These are phyloP conservation scores for Drosophila picticornis DNA, from an alignment of 2,888 invertebrate genomes.

Conservation along the genomic window DNA sequence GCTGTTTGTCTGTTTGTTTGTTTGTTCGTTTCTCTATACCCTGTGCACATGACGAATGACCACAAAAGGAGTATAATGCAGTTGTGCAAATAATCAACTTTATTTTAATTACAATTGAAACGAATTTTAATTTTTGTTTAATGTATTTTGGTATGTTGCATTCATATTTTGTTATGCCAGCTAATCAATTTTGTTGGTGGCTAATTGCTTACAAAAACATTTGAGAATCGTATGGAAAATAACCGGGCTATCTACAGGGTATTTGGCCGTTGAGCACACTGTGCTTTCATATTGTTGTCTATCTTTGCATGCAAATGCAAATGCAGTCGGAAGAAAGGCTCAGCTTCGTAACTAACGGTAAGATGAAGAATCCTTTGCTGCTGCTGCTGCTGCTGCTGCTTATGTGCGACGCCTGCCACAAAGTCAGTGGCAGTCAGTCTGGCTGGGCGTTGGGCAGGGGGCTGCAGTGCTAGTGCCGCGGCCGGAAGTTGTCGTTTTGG, in stretches of 20 bases:
- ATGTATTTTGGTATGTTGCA: neutral
- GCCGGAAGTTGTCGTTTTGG: slow-evolving; percentile 77
- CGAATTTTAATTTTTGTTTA: too few species aligned
- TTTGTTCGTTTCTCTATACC: slow-evolving; percentile 7
- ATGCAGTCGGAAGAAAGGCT: slow-evolving; percentile 30
- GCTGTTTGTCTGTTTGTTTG: slow-evolving; percentile 19
- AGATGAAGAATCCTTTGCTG: slow-evolving; percentile 64
- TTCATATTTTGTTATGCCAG: neutral
- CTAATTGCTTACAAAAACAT: neutral
- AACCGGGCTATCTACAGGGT: neutral
- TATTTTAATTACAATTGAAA: neutral
- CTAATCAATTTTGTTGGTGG: neutral
- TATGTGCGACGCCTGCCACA: slow-evolving; percentile 35
- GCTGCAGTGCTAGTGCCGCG: slow-evolving; percentile 17
- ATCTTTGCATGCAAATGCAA: slow-evolving; percentile 55
- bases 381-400: slow-evolving; percentile 10
- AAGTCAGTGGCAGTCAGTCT: slow-evolving; percentile 36
- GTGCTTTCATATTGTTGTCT: slow-evolving; percentile 17
- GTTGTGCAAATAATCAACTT: neutral
- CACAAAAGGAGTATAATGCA: neutral
- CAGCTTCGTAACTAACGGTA: slow-evolving; percentile 59
- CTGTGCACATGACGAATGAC: neutral
- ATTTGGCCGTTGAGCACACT: neutral
- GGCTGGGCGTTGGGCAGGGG: neutral
- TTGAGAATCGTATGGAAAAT: too few species aligned